Conservation (phyloP, 2,113 vertebrate species). For the Dasyprocta punctata region DNA sequence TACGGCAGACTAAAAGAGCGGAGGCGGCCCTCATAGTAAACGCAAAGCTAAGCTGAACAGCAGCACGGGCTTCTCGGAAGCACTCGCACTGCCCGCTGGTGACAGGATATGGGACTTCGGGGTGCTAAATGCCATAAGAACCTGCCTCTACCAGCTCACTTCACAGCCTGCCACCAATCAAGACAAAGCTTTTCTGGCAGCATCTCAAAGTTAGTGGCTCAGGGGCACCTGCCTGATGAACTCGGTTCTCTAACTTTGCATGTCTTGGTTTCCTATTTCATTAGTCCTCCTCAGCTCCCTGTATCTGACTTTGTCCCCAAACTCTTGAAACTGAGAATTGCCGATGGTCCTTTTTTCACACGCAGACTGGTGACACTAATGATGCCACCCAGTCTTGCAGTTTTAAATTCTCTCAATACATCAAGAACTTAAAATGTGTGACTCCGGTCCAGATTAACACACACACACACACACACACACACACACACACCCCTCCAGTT, state of each 20-base stretch:
- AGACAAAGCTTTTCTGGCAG: not conserved
- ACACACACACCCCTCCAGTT: not conserved
- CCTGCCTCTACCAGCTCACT: not conserved
- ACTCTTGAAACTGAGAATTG: not conserved
- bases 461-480: not conserved
- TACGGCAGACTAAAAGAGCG: not conserved
- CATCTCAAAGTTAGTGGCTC: not conserved
- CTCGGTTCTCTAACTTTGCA: not conserved
- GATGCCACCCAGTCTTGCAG: not conserved
- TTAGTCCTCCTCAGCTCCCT: not conserved
- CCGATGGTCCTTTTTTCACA: not conserved
- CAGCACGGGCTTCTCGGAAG: not conserved
- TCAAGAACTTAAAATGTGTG: conserved; percentile 8
- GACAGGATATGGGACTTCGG: not conserved
- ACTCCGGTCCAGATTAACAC: not conserved
- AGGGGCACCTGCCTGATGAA: not conserved
- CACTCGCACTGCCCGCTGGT: not conserved
- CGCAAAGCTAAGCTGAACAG: not conserved
- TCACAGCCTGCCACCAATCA: not conserved
- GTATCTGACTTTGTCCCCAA: not conserved
- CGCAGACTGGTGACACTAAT: not conserved
- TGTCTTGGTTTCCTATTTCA: not conserved
- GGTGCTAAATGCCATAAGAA: not conserved
- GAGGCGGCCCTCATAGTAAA: not conserved
- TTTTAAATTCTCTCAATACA: conserved; percentile 7